Conservation (phyloP, 2,113 vertebrate genomes). For the Salvator merianae region DNA sequence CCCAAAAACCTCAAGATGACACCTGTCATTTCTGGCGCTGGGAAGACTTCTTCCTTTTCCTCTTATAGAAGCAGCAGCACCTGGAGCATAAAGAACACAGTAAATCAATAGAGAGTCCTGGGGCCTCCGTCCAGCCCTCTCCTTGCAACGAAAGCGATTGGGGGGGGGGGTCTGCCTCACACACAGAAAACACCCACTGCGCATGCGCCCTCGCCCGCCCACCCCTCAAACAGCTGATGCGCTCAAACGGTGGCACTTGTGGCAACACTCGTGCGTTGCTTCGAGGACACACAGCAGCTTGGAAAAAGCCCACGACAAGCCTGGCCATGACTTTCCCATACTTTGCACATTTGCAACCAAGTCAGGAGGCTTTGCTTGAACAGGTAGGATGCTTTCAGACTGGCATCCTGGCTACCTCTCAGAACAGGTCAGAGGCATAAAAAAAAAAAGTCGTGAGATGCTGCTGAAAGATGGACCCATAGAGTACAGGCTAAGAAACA, state of each 20-base stretch:
- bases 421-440: not conserved
- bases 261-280: not conserved
- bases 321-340: not conserved
- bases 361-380: not conserved
- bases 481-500: not conserved
- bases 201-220: accelerated
- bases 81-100: slow-evolving; percentile 78
- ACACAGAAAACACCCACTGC: slow-evolving; percentile 23
- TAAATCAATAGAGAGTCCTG: not conserved
- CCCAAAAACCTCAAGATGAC: slow-evolving; percentile 74
- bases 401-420: too few species aligned
- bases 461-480: not conserved
- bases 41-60: slow-evolving; percentile 98
- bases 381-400: not conserved
- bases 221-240: not conserved
- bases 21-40: slow-evolving; percentile 94
- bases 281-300: not conserved
- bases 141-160: slow-evolving; percentile 4
- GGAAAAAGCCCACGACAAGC: not conserved
- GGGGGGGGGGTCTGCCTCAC: not conserved
- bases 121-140: not conserved
- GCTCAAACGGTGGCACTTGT: not conserved
- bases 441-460: not conserved
- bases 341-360: not conserved
- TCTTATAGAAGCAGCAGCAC: slow-evolving; percentile 99